Evolutionary conservation across 2,113 vertebrate genomes (phyloP), one percentile per base, ranked within the genome.

Genomic region (Illadopsis cleaveri): DNA sequence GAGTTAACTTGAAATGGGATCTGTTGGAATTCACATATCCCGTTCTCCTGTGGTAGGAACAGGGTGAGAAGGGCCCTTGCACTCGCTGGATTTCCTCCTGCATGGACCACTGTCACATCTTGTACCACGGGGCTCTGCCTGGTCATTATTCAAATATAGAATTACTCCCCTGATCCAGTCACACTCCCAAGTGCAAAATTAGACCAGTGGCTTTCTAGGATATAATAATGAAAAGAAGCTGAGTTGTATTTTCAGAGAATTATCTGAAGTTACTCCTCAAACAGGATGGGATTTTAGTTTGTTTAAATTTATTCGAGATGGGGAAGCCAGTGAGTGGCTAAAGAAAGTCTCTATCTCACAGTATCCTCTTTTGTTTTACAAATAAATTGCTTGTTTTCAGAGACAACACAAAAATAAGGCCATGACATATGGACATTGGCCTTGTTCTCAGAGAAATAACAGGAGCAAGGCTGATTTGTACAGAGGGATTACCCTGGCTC

Each of bases 21-120:
- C 97, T 94, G 77, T 2, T 96, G 96, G 95, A 96, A 96, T 96
- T 94, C 94, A 96, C 92, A 96, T 85, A 80, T 91, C 77, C 82
- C 28, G 2, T 38, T 45, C 87, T 31, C 37, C 25, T 47, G 5
- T 10, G 42, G 76, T 12, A 92, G 3, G 40, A 58, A 14, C 61
- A 35, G 93, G 72, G 47, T 19, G 66, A 58, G 75, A 53, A 50
- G 17, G 56, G 85, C 70, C 64, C 61, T 66, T 66, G 68, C 24
- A 12, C 83, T 48, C n/a, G 54, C 86, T 58, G 84, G 62, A 45
- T 61, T 86, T 91, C 75, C 57, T 17, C 69, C 80, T 58, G 71
- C 69, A 22, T 1, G 40, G 82, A 50, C 77, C 80, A 68, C 80
- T 11, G 21, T 64, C 91, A 62, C 60, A 3, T 79, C 96, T 82